phyloP scores from a whole-genome alignment of 2,888 invertebrate genomes.

The Drosophila neotestacea region DNA sequence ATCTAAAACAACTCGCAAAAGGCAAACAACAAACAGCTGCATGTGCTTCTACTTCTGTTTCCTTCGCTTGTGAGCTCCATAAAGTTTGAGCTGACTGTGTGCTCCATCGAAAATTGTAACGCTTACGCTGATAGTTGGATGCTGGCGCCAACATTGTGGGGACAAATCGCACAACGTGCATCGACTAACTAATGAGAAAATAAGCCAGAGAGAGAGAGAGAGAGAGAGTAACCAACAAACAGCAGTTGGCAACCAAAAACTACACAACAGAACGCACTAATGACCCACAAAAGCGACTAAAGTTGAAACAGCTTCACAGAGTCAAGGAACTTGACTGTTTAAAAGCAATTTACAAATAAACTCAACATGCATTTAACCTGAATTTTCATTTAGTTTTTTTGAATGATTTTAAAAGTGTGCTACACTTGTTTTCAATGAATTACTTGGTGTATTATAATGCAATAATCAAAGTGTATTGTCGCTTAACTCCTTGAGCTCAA shows the following conservation, averaged over 20 bases:
- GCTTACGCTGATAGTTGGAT: constrained; percentile 8
- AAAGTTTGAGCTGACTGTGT: constrained; percentile 47
- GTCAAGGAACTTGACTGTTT: constrained; percentile 17
- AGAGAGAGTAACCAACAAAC: constrained; percentile 5
- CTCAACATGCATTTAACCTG: not conserved
- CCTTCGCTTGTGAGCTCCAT: constrained; percentile 27
- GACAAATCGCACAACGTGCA: constrained; percentile 73
- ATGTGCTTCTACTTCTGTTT: constrained; percentile 21
- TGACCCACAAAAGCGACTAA: constrained; percentile 60
- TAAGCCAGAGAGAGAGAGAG: constrained; percentile 49
- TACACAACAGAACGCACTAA: constrained; percentile 60
- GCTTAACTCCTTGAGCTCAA: constrained; percentile 6
- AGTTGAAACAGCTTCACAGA: constrained; percentile 29
- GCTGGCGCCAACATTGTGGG: constrained; percentile 64
- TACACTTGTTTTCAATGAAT: not conserved
- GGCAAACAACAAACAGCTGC: constrained; percentile 33
- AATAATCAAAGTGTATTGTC: constrained; percentile 3
- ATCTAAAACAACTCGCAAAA: constrained; percentile 42
- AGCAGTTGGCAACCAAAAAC: constrained; percentile 33
- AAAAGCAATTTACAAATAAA: constrained; percentile 4
- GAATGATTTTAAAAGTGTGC: not conserved
- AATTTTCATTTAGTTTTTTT: not conserved
- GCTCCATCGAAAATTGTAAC: constrained; percentile 30
- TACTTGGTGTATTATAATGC: not conserved
- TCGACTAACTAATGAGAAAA: constrained; percentile 76